phyloP scores from a whole-genome alignment of 1,140 invertebrate genomes.

The Grapholita molesta region DNA sequence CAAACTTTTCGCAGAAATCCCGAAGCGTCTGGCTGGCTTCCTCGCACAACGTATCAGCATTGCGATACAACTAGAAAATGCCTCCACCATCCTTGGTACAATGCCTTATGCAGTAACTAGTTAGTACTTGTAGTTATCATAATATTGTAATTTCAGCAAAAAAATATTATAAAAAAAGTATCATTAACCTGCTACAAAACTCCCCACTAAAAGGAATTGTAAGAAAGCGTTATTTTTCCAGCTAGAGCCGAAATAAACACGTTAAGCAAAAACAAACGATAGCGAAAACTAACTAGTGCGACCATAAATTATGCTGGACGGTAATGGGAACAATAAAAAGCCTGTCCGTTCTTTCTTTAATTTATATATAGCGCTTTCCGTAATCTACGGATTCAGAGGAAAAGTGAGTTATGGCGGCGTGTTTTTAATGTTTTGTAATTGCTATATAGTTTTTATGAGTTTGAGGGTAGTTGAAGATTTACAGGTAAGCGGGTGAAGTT shows the following conservation, averaged over 20 bases:
- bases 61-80: no score
- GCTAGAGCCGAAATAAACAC: slow-evolving; percentile 10
- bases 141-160: no score
- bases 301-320: slow-evolving; percentile 12
- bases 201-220: background rate
- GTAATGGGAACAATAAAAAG: slow-evolving; percentile 17
- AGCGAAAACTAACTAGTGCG: slow-evolving; percentile 14
- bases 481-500: background rate
- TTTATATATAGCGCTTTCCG: slow-evolving; percentile 10
- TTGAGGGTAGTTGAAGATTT: background rate
- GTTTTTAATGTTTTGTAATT: background rate
- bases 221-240: background rate
- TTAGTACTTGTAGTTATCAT: no score
- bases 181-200: no score
- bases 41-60: no score
- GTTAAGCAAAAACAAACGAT: slow-evolving; percentile 18
- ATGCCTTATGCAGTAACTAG: no score
- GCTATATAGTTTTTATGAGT: background rate
- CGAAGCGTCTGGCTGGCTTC: no score
- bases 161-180: no score
- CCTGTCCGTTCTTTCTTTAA: slow-evolving; percentile 6
- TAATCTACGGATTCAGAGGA: slow-evolving; percentile 7
- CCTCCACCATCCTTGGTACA: no score
- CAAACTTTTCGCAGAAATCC: no score
- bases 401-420: background rate